These are phyloP conservation scores for Macrotrachela quadricornifera DNA, from an alignment of 1,140 invertebrate species.

Conservation along the genomic window DNA sequence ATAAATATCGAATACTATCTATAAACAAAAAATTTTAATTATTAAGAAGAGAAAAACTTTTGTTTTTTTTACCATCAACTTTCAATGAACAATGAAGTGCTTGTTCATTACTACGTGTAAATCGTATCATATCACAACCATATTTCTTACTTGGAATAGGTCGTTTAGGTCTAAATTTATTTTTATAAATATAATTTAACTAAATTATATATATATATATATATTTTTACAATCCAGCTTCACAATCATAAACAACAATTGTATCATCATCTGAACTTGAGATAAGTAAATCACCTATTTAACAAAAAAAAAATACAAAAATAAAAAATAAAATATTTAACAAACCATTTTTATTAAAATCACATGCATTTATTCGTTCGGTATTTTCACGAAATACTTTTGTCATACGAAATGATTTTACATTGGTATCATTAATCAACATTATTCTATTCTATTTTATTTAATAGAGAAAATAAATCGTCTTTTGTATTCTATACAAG, in stretches of 20 bases:
- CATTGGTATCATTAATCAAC: constrained; percentile 14
- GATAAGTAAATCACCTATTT: constrained; percentile 79
- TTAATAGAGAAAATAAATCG: too few relatives aligned
- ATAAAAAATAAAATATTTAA: too few relatives aligned
- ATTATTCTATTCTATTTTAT: too few relatives aligned
- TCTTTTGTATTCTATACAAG: too few relatives aligned
- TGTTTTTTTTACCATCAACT: constrained; percentile 49
- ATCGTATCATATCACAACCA: constrained; percentile 91
- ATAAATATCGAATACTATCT: constrained; percentile 85
- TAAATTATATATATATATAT: not conserved
- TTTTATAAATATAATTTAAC: not conserved
- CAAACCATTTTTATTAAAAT: constrained; percentile 23
- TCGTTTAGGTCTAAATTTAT: too few relatives aligned
- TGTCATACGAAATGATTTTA: constrained; percentile 55
- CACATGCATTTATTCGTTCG: constrained; percentile 88
- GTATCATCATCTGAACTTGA: constrained; percentile 97
- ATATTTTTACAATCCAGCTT: constrained; percentile 57
- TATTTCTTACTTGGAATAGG: constrained; percentile 68
- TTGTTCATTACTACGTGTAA: constrained; percentile 89
- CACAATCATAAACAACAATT: constrained; percentile 96
- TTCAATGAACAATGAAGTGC: constrained; percentile 97
- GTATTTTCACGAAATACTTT: constrained; percentile 93
- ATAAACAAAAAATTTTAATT: not conserved
- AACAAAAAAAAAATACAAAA: constrained; percentile 46
- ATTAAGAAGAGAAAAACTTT: not conserved